Evolutionary conservation across 2,888 invertebrate species (phyloP).

Genomic region (Drosophila conformis): DNA sequence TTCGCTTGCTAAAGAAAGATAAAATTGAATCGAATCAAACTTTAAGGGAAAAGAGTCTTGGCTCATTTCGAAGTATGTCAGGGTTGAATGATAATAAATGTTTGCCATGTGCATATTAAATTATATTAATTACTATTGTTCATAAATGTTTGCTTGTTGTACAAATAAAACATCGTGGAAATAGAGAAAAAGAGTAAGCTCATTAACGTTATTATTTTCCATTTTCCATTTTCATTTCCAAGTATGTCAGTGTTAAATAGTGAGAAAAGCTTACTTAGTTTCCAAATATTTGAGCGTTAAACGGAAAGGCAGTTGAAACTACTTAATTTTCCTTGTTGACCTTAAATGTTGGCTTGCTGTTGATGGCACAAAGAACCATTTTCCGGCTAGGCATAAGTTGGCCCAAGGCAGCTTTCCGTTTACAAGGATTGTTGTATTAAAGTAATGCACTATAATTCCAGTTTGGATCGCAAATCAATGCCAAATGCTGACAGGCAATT

Average conservation of each 20-base stretch:
- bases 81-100: background rate
- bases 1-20: background rate
- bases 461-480: slow-evolving; percentile 31
- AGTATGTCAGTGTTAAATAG: slow-evolving; percentile 5
- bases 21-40: background rate
- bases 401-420: background rate
- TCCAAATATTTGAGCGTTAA: background rate
- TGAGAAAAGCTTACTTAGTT: background rate
- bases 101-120: background rate
- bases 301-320: background rate
- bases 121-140: background rate
- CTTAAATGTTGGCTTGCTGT: background rate
- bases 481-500: slow-evolving; percentile 40
- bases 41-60: background rate
- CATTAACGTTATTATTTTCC: background rate
- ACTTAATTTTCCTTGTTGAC: background rate
- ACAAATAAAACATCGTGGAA: background rate
- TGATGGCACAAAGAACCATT: background rate
- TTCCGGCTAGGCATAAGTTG: background rate
- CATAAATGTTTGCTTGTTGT: background rate
- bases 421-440: background rate
- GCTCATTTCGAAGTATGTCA: background rate
- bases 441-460: background rate
- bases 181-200: background rate
- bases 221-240: background rate